phyloP scores from a whole-genome alignment of 2,888 invertebrate species.

The Macrostomum cliftonense region DNA sequence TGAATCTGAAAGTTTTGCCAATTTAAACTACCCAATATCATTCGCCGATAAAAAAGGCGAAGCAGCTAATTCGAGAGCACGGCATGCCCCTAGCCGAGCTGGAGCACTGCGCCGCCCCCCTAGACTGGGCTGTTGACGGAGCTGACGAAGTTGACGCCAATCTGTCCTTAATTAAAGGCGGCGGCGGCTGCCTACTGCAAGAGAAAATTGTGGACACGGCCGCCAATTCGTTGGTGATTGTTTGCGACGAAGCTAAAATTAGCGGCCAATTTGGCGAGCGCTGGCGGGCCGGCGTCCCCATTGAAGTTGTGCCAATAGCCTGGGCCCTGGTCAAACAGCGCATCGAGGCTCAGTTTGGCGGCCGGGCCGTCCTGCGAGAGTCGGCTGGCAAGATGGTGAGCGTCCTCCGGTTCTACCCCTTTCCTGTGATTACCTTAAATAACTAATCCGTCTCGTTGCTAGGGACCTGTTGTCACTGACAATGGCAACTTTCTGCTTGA shows the following conservation, averaged over 20 bases:
- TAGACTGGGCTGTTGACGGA: conserved; percentile 82
- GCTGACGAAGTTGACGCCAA: conserved; percentile 83
- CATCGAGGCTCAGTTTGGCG: conserved; percentile 7
- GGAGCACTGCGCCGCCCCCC: conserved; percentile 51
- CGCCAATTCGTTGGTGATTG: conserved; percentile 61
- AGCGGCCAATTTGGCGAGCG: conserved; percentile 2
- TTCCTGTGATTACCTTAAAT: no score
- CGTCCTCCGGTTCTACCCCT: no score
- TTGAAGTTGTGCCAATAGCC: conserved; percentile 11
- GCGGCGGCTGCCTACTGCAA: conserved; percentile 84
- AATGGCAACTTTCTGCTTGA: conserved; percentile 93
- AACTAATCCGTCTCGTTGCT: neutral
- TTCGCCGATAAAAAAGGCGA: no score
- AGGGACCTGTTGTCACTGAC: conserved; percentile 71
- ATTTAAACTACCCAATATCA: no score
- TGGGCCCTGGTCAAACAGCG: neutral
- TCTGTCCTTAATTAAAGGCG: conserved; percentile 81
- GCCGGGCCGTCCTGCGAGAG: conserved; percentile 2
- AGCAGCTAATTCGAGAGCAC: conserved; percentile 63
- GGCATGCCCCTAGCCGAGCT: conserved; percentile 61
- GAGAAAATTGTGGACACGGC: conserved; percentile 94
- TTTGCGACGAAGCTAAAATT: conserved; percentile 50
- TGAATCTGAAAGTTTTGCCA: no score
- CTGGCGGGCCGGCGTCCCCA: conserved; percentile 8
- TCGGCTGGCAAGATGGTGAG: conserved; percentile 8